Percentiles rank a stretch among this genome's conserved stretches.
These are phyloP conservation scores for Poeciliopsis occidentalis DNA, from an alignment of 2,113 vertebrate species.

Conservation along the genomic window DNA sequence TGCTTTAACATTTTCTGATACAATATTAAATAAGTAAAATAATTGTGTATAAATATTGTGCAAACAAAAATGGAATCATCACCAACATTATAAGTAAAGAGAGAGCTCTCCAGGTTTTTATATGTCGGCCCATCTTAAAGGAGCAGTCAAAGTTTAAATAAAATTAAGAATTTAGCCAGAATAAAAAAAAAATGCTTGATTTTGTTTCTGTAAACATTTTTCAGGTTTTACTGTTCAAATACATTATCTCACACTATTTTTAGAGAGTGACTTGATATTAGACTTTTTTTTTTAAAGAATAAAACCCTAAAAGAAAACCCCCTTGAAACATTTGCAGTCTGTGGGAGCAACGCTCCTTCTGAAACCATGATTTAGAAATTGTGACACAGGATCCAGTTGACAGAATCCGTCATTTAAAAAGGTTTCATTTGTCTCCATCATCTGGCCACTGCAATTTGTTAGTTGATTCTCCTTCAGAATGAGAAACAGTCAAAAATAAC, in stretches of 20 bases:
- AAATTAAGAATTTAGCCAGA: neutral
- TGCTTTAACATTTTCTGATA: too few relatives aligned
- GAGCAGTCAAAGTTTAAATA: conserved; percentile 16
- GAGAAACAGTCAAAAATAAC: too few relatives aligned
- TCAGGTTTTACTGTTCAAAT: neutral
- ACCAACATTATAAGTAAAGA: conserved; percentile 36
- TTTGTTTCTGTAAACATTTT: neutral
- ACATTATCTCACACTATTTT: neutral
- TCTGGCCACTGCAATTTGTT: conserved; percentile 18
- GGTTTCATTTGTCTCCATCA: conserved; percentile 39
- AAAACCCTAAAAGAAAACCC: neutral
- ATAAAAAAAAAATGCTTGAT: neutral
- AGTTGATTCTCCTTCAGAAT: too few relatives aligned
- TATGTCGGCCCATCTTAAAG: conserved; percentile 76
- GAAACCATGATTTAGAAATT: neutral
- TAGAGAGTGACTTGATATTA: neutral
- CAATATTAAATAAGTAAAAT: too few relatives aligned
- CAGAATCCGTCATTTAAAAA: neutral
- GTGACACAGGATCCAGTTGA: too few relatives aligned
- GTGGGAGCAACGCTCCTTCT: neutral
- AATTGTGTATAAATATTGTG: too few relatives aligned
- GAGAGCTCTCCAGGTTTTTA: neutral
- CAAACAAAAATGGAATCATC: neutral
- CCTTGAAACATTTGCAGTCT: neutral
- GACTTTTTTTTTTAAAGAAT: neutral